Base-by-base conservation (phyloP, 2,113 vertebrate species). In the Lagopus leucura region DNA sequence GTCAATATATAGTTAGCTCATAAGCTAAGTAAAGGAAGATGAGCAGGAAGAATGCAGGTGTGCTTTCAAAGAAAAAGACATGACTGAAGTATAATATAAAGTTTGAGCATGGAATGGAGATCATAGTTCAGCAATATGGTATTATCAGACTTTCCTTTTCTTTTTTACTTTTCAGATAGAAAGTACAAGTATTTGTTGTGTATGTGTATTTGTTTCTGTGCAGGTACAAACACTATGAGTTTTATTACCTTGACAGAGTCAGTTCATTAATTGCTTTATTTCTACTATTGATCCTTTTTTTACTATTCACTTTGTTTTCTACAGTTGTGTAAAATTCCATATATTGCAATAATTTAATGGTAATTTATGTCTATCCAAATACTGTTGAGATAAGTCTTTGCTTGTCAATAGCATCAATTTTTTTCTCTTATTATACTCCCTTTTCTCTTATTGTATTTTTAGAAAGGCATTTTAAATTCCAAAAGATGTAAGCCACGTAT, bases 381-480 rank as follows among this genome's bases (percentile, higher is more conserved):
- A 69, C 50, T 74, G 18, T 75, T 10, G 48, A 88, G 64, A 75
- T 75, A 71, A 95, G 78, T 66, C 42, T 70, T 95, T 84, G 42
- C 88, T 94, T 95, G 90, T 93, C 90, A 87, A 89, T 92, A 85
- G 47, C 38, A 75, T 67, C 60, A 32, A 5, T 91, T 82, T 80
- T 85, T 95, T 91, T 85, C 87, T 72, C 30, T 78, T 73, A 43
- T 50, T 24, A 6, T 89, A 86, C 91, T 92, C 54, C 65, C 50
- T 90, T 91, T 83, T 71, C 57, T 76, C 67, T 90, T 88, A 91
- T 84, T 91, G 81, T 74, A 91, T 90, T 94, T 97, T 97, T 92
- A 89, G 83, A 91, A 80, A 96, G 89, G 43, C 92, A 28, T 97
- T 96, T 94, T 71, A 96, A 96, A 97, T 95, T 94, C 76, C 83